These are phyloP conservation scores for Nyctereutes procyonoides DNA, from an alignment of 2,113 vertebrate genomes.

Conservation along the genomic window DNA sequence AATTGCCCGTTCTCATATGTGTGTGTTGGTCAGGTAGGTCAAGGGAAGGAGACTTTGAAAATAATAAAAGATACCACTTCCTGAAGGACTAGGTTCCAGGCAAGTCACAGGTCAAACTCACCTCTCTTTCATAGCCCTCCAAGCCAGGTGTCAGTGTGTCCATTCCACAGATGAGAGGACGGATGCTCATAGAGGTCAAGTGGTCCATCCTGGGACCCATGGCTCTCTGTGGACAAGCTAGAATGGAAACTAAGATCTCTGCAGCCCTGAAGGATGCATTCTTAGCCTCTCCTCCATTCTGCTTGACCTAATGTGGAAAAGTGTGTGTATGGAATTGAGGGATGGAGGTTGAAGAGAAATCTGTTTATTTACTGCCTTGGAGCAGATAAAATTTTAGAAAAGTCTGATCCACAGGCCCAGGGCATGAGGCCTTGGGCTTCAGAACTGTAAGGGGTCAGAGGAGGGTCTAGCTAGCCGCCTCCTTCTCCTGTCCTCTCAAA, in stretches of 20 bases:
- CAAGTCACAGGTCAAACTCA: background rate
- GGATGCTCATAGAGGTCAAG: background rate
- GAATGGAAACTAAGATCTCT: background rate
- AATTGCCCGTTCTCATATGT: background rate
- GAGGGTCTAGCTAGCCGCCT: conserved; percentile 45
- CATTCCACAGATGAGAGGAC: conserved; percentile 30
- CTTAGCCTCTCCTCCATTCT: background rate
- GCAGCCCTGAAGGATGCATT: background rate
- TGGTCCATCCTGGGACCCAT: background rate
- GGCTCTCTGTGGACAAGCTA: background rate
- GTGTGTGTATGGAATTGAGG: background rate
- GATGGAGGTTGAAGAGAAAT: conserved; percentile 27
- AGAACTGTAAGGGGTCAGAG: conserved; percentile 68
- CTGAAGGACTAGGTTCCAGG: background rate
- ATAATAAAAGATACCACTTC: conserved; percentile 48
- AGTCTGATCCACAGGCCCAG: conserved; percentile 46
- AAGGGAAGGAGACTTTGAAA: conserved; percentile 10
- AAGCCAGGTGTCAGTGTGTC: background rate
- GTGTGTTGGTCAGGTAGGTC: background rate
- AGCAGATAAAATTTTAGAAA: conserved; percentile 71
- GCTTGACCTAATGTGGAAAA: conserved; percentile 40
- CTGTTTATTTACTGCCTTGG: conserved; percentile 74
- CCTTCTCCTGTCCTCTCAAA: conserved; percentile 47
- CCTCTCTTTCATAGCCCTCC: background rate
- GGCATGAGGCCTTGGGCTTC: conserved; percentile 47